These are phyloP conservation scores for Fregata magnificens DNA, from an alignment of 2,113 vertebrate species.

Conservation along the genomic window DNA sequence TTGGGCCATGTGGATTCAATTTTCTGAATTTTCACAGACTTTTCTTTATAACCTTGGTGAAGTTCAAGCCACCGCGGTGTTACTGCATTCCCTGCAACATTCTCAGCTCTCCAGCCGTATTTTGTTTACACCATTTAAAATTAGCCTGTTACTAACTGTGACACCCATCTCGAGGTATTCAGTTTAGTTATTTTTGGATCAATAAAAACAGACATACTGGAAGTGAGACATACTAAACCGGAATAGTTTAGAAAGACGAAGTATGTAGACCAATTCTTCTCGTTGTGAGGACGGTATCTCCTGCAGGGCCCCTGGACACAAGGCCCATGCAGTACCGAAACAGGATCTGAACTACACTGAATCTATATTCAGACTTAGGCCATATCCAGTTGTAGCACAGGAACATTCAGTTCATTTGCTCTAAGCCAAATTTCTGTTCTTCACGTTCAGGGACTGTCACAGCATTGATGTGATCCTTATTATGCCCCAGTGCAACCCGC, in stretches of 20 bases:
- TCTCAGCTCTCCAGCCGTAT: not conserved
- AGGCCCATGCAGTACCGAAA: not conserved
- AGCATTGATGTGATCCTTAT: not conserved
- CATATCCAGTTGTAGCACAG: not conserved
- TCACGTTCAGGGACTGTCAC: not conserved
- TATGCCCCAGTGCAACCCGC: rapidly evolving
- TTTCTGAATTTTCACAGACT: not conserved
- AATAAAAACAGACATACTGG: not conserved
- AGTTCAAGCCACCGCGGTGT: not conserved
- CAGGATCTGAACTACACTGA: not conserved
- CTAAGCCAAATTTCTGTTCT: not conserved
- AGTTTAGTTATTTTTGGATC: not conserved
- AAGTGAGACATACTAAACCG: not conserved
- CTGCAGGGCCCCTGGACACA: not conserved
- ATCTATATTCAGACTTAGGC: not conserved
- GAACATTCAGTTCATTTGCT: not conserved
- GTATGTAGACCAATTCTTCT: not conserved
- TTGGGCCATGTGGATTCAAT: not conserved
- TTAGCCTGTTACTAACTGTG: not conserved
- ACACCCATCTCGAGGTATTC: not conserved
- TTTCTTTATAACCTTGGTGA: not conserved
- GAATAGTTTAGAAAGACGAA: not conserved
- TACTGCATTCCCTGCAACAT: not conserved
- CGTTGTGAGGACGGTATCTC: rapidly evolving
- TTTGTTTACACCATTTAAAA: not conserved